Evolutionary conservation across 1,140 invertebrate species (phyloP).

Genomic region (Nymphalis io): DNA sequence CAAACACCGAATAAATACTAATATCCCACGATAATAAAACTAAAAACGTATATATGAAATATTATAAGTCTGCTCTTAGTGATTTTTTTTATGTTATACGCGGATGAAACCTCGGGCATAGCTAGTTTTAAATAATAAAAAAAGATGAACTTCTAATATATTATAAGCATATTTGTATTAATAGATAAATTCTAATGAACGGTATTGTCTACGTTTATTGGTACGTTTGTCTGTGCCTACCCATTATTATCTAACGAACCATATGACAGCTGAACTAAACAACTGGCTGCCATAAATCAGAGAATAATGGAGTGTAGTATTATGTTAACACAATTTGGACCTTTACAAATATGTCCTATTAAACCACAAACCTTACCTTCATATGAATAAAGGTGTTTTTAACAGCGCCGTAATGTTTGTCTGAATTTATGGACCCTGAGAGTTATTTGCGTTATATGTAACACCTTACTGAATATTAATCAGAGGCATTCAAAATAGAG

Average conservation of each 20-base stretch:
- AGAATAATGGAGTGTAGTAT: constrained; percentile 48
- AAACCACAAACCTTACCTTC: constrained; percentile 19
- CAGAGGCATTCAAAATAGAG: constrained; percentile 19
- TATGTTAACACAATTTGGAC: constrained; percentile 51
- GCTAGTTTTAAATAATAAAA: too few species aligned
- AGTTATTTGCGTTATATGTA: constrained; percentile 40
- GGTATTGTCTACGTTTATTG: too few species aligned
- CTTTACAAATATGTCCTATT: constrained; percentile 35
- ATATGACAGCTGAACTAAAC: constrained; percentile 39
- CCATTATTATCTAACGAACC: constrained; percentile 34
- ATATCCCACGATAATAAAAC: too few species aligned
- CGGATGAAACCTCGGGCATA: too few species aligned
- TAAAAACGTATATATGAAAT: too few species aligned
- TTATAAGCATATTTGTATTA: neutral
- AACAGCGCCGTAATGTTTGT: neutral
- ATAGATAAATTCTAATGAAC: neutral
- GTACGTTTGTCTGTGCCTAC: constrained; percentile 10
- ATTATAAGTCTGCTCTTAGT: too few species aligned
- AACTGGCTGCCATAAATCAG: constrained; percentile 48
- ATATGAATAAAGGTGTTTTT: constrained; percentile 29
- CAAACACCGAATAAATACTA: too few species aligned
- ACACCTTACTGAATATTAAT: constrained; percentile 46
- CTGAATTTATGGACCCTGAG: constrained; percentile 30
- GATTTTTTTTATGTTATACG: too few species aligned
- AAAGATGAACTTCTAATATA: neutral